Percentiles rank a stretch among this genome's conserved stretches.
phyloP scores from a whole-genome alignment of 2,113 vertebrate genomes.

The Euleptes europaea region DNA sequence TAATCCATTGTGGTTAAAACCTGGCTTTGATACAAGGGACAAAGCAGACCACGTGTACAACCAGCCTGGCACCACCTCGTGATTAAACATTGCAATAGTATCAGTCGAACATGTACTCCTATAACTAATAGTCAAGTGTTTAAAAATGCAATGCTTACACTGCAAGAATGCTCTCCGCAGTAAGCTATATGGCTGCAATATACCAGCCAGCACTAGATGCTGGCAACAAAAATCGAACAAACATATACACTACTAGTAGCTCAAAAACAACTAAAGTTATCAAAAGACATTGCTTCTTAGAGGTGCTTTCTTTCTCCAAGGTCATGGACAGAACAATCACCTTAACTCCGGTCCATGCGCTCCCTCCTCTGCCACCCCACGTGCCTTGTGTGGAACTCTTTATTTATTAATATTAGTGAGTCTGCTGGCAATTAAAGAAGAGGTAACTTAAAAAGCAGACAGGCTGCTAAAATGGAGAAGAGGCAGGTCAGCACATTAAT shows the following conservation, averaged over 20 bases:
- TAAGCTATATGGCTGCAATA: background rate
- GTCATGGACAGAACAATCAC: background rate
- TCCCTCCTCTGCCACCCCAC: rapidly evolving
- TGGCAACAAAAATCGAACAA: no score
- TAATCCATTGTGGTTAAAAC: background rate
- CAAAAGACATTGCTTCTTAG: background rate
- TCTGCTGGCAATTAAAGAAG: slow-evolving; percentile 67
- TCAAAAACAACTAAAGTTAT: slow-evolving; percentile 2
- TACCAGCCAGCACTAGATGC: background rate
- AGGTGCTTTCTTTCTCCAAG: background rate
- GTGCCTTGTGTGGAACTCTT: slow-evolving; percentile 23
- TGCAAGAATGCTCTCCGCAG: background rate
- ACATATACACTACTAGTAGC: slow-evolving; percentile 4
- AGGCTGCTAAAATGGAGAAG: slow-evolving; percentile 52
- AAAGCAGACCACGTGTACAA: background rate
- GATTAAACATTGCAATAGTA: background rate
- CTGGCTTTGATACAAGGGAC: background rate
- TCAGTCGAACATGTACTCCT: background rate
- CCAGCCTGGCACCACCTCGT: background rate
- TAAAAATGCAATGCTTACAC: background rate
- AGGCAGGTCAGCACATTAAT: slow-evolving; percentile 61
- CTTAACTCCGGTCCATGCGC: background rate
- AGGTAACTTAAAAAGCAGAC: slow-evolving; percentile 56
- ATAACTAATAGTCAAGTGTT: background rate
- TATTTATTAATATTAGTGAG: slow-evolving; percentile 22